Conservation (phyloP, 2,888 invertebrate genomes). For the Lasioglossum marginatum region DNA sequence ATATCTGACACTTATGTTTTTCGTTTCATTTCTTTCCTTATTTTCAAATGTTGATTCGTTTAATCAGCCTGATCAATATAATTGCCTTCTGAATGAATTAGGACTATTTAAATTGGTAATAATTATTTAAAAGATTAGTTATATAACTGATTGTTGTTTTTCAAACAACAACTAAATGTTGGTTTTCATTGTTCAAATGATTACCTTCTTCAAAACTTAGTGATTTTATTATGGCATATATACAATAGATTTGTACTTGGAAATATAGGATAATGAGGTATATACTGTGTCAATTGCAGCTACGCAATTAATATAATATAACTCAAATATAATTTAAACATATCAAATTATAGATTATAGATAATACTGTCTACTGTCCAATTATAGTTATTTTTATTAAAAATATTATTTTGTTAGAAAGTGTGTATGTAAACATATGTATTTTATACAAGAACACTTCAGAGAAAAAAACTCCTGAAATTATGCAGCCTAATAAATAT, state of each 20-base stretch:
- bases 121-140: slow-evolving; percentile 26
- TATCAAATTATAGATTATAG: neutral
- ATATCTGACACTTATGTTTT: slow-evolving; percentile 32
- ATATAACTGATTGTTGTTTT: slow-evolving; percentile 27
- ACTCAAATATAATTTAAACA: neutral
- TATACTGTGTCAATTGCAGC: slow-evolving; percentile 42
- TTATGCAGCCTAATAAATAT: no score
- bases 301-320: neutral
- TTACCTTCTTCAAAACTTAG: neutral
- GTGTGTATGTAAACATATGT: no score
- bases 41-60: slow-evolving; percentile 1
- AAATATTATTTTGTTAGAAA: slow-evolving; percentile 11
- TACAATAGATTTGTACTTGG: slow-evolving; percentile 47
- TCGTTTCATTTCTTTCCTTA: slow-evolving; percentile 10
- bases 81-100: neutral
- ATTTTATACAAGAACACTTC: no score
- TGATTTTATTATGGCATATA: slow-evolving; percentile 27
- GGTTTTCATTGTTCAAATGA: slow-evolving; percentile 17
- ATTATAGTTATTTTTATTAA: slow-evolving; percentile 7
- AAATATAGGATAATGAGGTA: slow-evolving; percentile 61
- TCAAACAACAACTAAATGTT: neutral
- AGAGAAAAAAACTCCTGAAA: no score
- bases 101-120: neutral
- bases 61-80: neutral
- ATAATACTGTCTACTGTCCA: neutral